These are phyloP conservation scores for Tragelaphus strepsiceros DNA, from an alignment of 2,113 vertebrate genomes.

Conservation along the genomic window DNA sequence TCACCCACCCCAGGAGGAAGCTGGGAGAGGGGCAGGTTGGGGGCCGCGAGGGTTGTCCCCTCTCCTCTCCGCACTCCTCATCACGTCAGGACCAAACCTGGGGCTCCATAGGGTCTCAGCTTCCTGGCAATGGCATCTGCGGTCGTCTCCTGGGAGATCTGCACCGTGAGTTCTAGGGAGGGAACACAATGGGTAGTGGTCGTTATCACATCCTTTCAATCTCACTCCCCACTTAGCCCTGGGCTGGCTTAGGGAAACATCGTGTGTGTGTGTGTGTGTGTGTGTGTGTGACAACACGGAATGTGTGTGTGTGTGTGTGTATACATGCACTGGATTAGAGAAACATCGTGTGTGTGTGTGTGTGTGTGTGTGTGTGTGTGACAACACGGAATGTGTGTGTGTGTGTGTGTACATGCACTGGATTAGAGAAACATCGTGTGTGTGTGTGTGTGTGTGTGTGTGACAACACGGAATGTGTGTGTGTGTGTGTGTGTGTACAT, in stretches of 20 bases:
- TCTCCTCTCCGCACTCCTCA: not conserved
- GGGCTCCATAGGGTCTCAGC: slow-evolving; percentile 87
- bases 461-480: too few relatives aligned
- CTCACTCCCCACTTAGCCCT: not conserved
- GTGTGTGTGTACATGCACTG: too few relatives aligned
- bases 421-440: not conserved
- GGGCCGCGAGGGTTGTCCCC: not conserved
- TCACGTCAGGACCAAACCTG: slow-evolving; percentile 79
- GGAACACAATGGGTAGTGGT: not conserved
- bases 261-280: too few relatives aligned
- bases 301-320: too few relatives aligned
- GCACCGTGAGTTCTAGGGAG: slow-evolving; percentile 86
- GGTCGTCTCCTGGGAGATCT: slow-evolving; percentile 92
- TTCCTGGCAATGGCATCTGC: slow-evolving; percentile 92
- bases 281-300: too few relatives aligned
- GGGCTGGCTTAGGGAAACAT: not conserved
- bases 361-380: too few relatives aligned
- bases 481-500: too few relatives aligned
- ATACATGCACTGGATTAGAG: too few relatives aligned
- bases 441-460: too few relatives aligned
- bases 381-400: too few relatives aligned
- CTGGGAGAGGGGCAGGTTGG: not conserved
- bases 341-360: too few relatives aligned
- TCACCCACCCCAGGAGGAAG: slow-evolving; percentile 28
- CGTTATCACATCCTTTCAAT: not conserved